A percentile compares a stretch with the other conserved stretches of the same genome.
phyloP scores from a whole-genome alignment of 2,888 invertebrate species.

The Prosopocoilus inquinatus region DNA sequence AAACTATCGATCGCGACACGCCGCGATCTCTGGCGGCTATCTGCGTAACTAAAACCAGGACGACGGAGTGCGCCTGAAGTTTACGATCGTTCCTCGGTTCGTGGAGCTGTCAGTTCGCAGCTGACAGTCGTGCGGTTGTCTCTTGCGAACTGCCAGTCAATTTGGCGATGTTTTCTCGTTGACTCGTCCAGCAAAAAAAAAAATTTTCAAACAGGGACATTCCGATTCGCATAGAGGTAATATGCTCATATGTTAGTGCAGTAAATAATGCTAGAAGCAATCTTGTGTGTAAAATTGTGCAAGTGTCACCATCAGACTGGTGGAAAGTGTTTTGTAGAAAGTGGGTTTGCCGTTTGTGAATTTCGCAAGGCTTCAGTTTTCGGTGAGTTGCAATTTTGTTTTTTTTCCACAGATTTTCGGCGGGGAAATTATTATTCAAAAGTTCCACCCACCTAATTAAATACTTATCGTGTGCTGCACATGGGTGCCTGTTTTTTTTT shows the following conservation, averaged over 20 bases:
- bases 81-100: not conserved
- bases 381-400: constrained; percentile 42
- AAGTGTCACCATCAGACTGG: constrained; percentile 42
- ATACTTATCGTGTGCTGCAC: too few relatives aligned
- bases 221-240: constrained; percentile 8
- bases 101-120: constrained; percentile 41
- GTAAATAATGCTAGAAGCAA: constrained; percentile 42
- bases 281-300: constrained; percentile 46
- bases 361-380: constrained; percentile 44
- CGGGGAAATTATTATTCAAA: too few relatives aligned
- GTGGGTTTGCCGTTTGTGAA: constrained; percentile 46
- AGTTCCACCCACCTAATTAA: too few relatives aligned
- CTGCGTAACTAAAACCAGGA: not conserved
- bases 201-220: not conserved
- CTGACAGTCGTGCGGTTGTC: constrained; percentile 42
- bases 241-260: constrained; percentile 33
- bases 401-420: too few relatives aligned
- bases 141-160: constrained; percentile 39
- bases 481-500: too few relatives aligned
- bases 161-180: constrained; percentile 41
- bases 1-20: not conserved
- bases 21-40: not conserved
- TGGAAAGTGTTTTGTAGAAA: constrained; percentile 49
- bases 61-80: not conserved
- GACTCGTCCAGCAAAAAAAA: constrained; percentile 8